Conservation (phyloP, 2,797 vertebrate species). For the Alca torda region DNA sequence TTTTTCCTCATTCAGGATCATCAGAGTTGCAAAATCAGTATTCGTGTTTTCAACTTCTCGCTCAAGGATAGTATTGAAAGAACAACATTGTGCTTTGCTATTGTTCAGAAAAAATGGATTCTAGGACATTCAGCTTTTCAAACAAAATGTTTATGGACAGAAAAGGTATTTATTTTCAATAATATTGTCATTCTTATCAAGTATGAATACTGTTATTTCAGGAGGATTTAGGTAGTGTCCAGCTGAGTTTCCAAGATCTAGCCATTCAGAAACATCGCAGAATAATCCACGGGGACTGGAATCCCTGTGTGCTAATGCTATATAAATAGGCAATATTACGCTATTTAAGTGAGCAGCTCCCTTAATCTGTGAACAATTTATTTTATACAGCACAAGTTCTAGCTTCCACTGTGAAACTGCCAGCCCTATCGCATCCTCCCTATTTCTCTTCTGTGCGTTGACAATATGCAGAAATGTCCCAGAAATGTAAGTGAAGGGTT, state of each 20-base stretch:
- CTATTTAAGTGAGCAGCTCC: neutral
- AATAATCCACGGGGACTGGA: neutral
- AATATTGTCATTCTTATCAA: neutral
- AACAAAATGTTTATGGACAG: slow-evolving; percentile 23
- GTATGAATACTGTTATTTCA: neutral
- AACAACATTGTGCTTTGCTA: neutral
- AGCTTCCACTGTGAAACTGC: neutral
- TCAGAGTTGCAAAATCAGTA: neutral
- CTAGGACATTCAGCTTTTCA: neutral
- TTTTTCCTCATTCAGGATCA: neutral
- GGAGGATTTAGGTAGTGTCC: neutral
- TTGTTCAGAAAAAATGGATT: neutral
- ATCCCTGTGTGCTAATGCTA: neutral
- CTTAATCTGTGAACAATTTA: neutral
- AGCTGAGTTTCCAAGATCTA: neutral
- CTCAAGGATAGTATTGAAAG: neutral
- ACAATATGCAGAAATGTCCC: neutral
- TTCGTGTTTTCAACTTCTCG: neutral
- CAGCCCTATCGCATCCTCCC: neutral
- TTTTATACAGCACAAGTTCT: neutral
- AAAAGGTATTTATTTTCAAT: neutral
- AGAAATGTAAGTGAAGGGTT: neutral
- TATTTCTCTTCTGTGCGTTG: neutral
- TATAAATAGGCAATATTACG: neutral
- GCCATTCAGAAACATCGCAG: neutral